Evolutionary conservation across 2,888 invertebrate genomes (phyloP).

Genomic region (Salpingus planirostris): DNA sequence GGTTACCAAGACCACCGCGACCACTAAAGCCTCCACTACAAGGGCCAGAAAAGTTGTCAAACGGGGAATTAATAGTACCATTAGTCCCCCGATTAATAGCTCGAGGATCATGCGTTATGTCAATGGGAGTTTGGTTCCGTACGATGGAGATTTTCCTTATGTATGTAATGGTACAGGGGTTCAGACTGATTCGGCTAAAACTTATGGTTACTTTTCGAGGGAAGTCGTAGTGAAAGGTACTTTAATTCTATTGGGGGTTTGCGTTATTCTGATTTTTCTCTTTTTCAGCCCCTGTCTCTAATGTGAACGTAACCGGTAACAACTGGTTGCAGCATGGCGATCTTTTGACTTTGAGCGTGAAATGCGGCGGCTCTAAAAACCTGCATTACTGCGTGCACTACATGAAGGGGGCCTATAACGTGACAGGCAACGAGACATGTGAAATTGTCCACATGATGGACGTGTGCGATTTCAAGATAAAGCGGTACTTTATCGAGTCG

Average conservation of each 20-base stretch:
- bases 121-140: conserved; percentile 29
- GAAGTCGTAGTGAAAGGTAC: conserved; percentile 61
- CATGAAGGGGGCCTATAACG: conserved; percentile 55
- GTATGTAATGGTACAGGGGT: conserved; percentile 55
- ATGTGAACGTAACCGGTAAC: conserved; percentile 61
- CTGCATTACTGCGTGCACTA: conserved; percentile 63
- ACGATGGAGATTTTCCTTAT: conserved; percentile 40
- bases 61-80: conserved; percentile 12
- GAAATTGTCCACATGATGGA: conserved; percentile 31
- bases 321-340: conserved; percentile 81
- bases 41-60: conserved; percentile 13
- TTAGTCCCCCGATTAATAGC: neutral
- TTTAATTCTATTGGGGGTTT: conserved; percentile 10
- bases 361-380: conserved; percentile 67
- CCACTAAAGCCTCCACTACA: conserved; percentile 4
- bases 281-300: conserved; percentile 60
- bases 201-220: conserved; percentile 64
- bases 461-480: conserved; percentile 53
- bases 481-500: conserved; percentile 61
- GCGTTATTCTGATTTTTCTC: neutral
- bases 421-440: conserved; percentile 73
- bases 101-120: conserved; percentile 25
- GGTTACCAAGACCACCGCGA: conserved; percentile 5
- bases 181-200: conserved; percentile 55
- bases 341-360: conserved; percentile 58